Percentiles rank a stretch among this genome's conserved stretches.
Evolutionary conservation across 2,888 invertebrate species (phyloP).

Genomic region (Epiblema foenella): DNA sequence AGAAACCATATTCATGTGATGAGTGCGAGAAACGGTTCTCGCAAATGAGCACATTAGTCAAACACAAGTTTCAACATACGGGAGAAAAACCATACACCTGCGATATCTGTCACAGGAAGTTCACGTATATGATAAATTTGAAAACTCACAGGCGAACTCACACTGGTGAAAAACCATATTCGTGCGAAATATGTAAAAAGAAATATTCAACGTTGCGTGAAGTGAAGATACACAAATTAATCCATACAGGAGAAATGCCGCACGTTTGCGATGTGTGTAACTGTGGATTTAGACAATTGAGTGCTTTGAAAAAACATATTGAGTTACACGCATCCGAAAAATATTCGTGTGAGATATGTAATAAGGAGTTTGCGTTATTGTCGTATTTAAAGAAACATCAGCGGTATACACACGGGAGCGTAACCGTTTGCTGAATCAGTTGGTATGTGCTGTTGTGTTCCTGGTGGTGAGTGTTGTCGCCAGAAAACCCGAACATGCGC

Average conservation of each 20-base stretch:
- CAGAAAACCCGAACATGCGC: too few relatives aligned
- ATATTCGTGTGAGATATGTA: neutral
- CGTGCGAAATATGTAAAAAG: neutral
- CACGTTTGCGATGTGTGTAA: neutral
- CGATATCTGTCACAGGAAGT: neutral
- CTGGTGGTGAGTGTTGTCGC: too few relatives aligned
- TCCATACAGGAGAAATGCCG: neutral
- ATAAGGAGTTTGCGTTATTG: neutral
- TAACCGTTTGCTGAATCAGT: neutral
- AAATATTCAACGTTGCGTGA: neutral
- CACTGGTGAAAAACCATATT: neutral
- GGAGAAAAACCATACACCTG: neutral
- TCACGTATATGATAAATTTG: conserved; percentile 1
- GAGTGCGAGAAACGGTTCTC: neutral
- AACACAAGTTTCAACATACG: neutral
- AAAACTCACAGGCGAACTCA: neutral
- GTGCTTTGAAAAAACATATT: neutral
- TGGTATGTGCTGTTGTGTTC: too few relatives aligned
- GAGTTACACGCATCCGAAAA: neutral
- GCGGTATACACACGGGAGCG: neutral
- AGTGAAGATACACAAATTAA: neutral
- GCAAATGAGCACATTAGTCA: neutral
- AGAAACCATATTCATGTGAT: neutral
- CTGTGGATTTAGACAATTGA: neutral
- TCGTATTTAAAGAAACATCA: neutral